These are phyloP conservation scores for Dermatophagoides farinae DNA, from an alignment of 1,140 invertebrate genomes.

Conservation along the genomic window DNA sequence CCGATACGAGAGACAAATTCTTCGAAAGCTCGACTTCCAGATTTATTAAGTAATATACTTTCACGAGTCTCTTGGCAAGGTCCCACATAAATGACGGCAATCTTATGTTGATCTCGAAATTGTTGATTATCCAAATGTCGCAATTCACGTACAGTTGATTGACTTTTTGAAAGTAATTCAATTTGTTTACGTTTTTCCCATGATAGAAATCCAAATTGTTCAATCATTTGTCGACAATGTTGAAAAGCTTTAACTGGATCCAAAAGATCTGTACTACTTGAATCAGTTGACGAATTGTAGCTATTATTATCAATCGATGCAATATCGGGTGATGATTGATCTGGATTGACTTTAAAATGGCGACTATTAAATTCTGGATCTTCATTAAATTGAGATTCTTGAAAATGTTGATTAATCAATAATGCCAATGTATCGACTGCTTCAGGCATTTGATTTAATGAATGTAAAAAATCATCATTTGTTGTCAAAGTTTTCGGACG, in stretches of 20 bases:
- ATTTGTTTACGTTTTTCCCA: slow-evolving; percentile 67
- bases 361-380: not conserved
- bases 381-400: slow-evolving; percentile 14
- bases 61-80: slow-evolving; percentile 88
- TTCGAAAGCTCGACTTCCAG: slow-evolving; percentile 77
- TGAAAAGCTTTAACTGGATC: slow-evolving; percentile 34
- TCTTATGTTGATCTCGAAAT: slow-evolving; percentile 84
- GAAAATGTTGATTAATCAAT: slow-evolving; percentile 21
- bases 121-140: slow-evolving; percentile 70
- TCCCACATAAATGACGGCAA: slow-evolving; percentile 94
- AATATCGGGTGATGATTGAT: not conserved
- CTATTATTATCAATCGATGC: not conserved
- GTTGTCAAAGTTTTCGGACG: slow-evolving; percentile 22
- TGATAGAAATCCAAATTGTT: slow-evolving; percentile 58
- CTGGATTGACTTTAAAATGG: slow-evolving; percentile 20
- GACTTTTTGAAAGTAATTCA: slow-evolving; percentile 61
- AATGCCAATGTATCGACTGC: slow-evolving; percentile 24
- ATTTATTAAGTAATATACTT: slow-evolving; percentile 58
- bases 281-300: not conserved
- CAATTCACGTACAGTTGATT: slow-evolving; percentile 69
- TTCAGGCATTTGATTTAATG: slow-evolving; percentile 17
- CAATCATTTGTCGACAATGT: slow-evolving; percentile 63
- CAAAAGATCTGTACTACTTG: not conserved
- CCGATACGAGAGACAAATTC: slow-evolving; percentile 79
- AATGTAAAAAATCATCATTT: not conserved